Base-by-base conservation (phyloP, 2,113 vertebrate genomes). In the Anthoscopus minutus region DNA sequence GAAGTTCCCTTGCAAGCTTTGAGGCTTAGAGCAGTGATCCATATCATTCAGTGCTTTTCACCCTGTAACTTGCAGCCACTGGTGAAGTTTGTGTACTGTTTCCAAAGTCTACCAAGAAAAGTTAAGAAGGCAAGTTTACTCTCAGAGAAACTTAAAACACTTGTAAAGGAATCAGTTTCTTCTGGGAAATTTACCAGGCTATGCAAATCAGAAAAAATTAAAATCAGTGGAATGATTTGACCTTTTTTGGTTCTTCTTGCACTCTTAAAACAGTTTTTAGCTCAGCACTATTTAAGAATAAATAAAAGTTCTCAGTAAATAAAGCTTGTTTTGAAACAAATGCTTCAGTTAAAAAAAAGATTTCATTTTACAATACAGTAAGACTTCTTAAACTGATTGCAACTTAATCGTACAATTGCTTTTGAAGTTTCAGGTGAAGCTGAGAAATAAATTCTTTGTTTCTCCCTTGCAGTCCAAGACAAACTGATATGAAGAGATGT, bases 361-460 rank as follows among this genome's bases (percentile, higher is more conserved):
- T 40, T 81, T 71, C 1, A 72, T 42, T 91, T 76, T 28, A 77
- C 42, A 81, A 78, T 47, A n/a, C 15, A 73, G 45, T 57, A 62
- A 70, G 38, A 47, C 50, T 24, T 77, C 51, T 79, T 79, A 87
- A 95, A 88, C 47, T 57, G 61, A 67, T 2, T 72, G 85, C 70
- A 95, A 89, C 33, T 74, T 95, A 86, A 93, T 94, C 81, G 73
- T 58, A 60, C 70, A 77, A 87, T 20, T 80, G 62, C 54, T 92
- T 80, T 91, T 73, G 76, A 89, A 95, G 77, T 80, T 95, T 92
- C 88, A 94, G 60, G 35, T 90, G 83, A 77, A 92, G 40, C 81
- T 93, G 57, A 38, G 9, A 94, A 93, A 91, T 65, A 88, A 87
- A 90, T 81, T 53, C 91, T 92, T 95, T 96, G 81, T 92, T 80